Conservation (phyloP, 1,140 invertebrate genomes). For the fruit fly (Drosophila melanogaster) region Release_6_plus_ISO1_MT NC_004354.4:582501-583000, state of each 20-base stretch:
- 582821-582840: neutral
- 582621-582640: slow-evolving; percentile 47
- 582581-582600: neutral
- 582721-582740: slow-evolving; percentile 79
- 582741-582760: slow-evolving; percentile 66
- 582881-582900: slow-evolving; percentile 2
- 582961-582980: slow-evolving; percentile 84
- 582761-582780: slow-evolving; percentile 48
- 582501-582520: slow-evolving; percentile 71
- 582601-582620: neutral
- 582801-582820: slow-evolving; percentile 7
- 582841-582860: slow-evolving; percentile 5
- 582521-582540: slow-evolving; percentile 66
- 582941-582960: slow-evolving; percentile 70
- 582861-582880: slow-evolving; percentile 23
- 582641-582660: slow-evolving; percentile 6
- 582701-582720: slow-evolving; percentile 71
- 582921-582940: slow-evolving; percentile 31
- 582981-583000: slow-evolving; percentile 84
- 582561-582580: slow-evolving; percentile 27
- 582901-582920: slow-evolving; percentile 9
- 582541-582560: slow-evolving; percentile 64
- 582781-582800: slow-evolving; percentile 67
- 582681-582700: slow-evolving; percentile 12
- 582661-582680: slow-evolving; percentile 28